Percentiles rank a stretch among this genome's conserved stretches.
Conservation (phyloP, 2,113 vertebrate genomes). For the Gopherus evgoodei region DNA sequence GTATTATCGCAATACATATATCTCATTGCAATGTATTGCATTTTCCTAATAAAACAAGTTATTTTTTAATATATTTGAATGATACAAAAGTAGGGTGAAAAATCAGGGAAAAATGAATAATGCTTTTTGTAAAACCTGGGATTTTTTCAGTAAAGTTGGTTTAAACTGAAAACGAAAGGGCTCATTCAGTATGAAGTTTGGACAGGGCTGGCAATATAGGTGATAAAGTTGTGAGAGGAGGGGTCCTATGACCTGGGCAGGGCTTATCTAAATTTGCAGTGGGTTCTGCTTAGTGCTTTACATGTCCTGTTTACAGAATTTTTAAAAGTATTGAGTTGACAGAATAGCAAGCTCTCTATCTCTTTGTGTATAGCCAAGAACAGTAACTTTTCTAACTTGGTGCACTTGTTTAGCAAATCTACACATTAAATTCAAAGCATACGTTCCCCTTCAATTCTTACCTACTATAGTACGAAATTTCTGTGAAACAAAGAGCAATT, state of each 20-base stretch:
- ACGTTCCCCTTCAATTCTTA: neutral
- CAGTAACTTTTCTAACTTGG: neutral
- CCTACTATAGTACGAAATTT: neutral
- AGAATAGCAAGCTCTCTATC: neutral
- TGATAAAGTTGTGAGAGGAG: neutral
- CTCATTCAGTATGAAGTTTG: neutral
- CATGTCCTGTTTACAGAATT: neutral
- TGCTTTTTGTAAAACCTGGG: no score
- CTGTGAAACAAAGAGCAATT: neutral
- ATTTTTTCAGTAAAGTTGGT: no score
- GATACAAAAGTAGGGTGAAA: no score
- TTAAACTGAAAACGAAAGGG: no score
- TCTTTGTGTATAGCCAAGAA: neutral
- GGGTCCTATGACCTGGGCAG: neutral
- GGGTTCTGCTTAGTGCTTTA: neutral
- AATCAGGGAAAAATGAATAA: no score
- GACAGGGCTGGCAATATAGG: neutral
- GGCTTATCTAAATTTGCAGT: neutral
- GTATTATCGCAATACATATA: no score
- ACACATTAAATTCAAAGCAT: neutral
- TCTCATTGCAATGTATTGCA: no score
- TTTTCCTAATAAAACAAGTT: no score
- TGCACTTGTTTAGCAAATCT: neutral
- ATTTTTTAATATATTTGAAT: no score
- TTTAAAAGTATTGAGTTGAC: neutral